Conservation (phyloP, 2,888 invertebrate species). For the Folsomia candida region DNA sequence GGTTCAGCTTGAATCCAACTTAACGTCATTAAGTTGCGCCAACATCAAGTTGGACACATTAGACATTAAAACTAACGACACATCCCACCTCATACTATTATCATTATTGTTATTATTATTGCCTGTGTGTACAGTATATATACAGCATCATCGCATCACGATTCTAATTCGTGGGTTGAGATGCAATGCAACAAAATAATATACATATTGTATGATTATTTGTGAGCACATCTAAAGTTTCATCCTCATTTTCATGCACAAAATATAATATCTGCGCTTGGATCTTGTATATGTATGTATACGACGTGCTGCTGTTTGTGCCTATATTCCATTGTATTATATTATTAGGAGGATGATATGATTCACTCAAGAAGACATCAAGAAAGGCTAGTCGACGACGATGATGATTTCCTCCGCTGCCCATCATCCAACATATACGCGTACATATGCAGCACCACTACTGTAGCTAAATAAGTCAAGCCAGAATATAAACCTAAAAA, state of each 20-base stretch:
- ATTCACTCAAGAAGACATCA: background rate
- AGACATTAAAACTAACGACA: conserved; percentile 51
- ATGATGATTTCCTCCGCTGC: conserved; percentile 4
- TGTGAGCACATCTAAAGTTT: background rate
- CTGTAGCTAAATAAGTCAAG: conserved; percentile 3
- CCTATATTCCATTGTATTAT: background rate
- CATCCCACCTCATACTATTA: conserved; percentile 50
- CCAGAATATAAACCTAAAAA: conserved; percentile 50
- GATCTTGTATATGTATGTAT: no score
- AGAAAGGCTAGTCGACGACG: background rate
- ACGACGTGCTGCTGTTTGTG: no score
- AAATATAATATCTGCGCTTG: no score
- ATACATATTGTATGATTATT: background rate
- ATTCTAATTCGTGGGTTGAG: background rate
- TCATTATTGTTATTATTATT: conserved; percentile 48
- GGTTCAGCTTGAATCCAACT: conserved; percentile 12
- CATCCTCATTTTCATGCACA: conserved; percentile 3
- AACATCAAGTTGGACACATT: conserved; percentile 50
- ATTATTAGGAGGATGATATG: background rate
- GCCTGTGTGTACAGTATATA: conserved; percentile 10
- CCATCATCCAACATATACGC: conserved; percentile 7
- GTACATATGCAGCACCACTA: conserved; percentile 10
- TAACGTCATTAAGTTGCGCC: conserved; percentile 46
- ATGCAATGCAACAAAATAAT: background rate
- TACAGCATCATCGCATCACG: background rate